A percentile compares a stretch with the other conserved stretches of the same genome.
These are phyloP conservation scores for Bombus cullumanus DNA, from an alignment of 1,140 invertebrate genomes.

Conservation along the genomic window DNA sequence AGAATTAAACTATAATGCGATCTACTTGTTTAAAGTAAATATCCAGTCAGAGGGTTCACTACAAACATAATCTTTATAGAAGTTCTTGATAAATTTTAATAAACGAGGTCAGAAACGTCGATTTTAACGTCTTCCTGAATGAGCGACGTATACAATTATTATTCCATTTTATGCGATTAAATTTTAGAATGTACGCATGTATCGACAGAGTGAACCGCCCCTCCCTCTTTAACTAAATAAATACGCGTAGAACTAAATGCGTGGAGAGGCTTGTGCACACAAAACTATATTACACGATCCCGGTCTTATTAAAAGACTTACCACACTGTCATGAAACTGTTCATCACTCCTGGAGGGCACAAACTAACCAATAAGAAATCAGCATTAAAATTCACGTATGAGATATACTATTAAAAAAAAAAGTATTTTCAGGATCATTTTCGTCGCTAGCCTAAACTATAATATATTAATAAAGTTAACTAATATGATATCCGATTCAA, in stretches of 20 bases:
- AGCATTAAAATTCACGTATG: conserved; percentile 76
- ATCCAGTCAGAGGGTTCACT: conserved; percentile 39
- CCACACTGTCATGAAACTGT: conserved; percentile 94
- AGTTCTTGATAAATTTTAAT: background rate
- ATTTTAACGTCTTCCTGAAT: background rate
- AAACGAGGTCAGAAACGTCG: background rate
- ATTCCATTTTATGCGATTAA: background rate
- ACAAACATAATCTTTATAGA: background rate
- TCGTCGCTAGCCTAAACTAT: conserved; percentile 53
- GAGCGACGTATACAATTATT: background rate
- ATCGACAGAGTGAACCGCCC: conserved; percentile 22
- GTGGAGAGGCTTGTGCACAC: conserved; percentile 83
- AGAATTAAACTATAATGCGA: conserved; percentile 33
- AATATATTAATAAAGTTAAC: conserved; percentile 20
- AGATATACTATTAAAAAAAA: conserved; percentile 52
- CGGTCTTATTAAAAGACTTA: conserved; percentile 86
- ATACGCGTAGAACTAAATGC: conserved; percentile 25
- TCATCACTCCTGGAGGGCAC: conserved; percentile 93
- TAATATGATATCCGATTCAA: conserved; percentile 20
- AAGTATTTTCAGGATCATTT: conserved; percentile 54
- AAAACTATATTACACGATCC: conserved; percentile 81
- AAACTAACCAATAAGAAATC: conserved; percentile 86
- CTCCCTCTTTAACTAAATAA: conserved; percentile 35
- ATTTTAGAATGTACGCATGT: background rate
- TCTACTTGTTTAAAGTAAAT: conserved; percentile 36